Evolutionary conservation across 2,797 vertebrate genomes (phyloP).

Genomic region (Onychomys torridus): DNA sequence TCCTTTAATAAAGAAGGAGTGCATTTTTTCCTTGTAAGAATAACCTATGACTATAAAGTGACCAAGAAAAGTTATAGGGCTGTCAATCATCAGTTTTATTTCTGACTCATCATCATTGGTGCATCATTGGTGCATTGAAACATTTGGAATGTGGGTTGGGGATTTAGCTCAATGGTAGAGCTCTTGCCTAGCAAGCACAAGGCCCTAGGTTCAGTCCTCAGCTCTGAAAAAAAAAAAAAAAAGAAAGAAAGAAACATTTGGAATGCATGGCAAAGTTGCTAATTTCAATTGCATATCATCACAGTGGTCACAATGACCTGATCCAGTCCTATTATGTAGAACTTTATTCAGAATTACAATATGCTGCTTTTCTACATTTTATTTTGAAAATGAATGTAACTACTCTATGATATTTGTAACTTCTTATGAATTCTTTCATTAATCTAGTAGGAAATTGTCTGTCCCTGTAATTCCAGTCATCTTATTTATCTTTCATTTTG

Average conservation of each 20-base stretch:
- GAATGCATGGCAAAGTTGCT: not conserved
- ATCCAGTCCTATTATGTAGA: not conserved
- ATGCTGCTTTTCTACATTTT: not conserved
- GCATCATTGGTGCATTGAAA: not conserved
- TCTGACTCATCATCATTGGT: not conserved
- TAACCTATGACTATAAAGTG: not conserved
- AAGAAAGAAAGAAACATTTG: not conserved
- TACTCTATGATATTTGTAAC: not conserved
- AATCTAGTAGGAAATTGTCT: not conserved
- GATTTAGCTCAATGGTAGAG: too few species aligned
- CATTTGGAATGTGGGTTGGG: constrained; percentile 4
- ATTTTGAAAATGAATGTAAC: not conserved
- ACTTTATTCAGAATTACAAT: not conserved
- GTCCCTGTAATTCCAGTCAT: not conserved
- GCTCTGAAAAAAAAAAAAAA: too few species aligned
- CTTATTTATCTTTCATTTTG: not conserved
- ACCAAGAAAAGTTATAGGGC: not conserved
- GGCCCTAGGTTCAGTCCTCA: too few species aligned
- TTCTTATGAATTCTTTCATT: not conserved
- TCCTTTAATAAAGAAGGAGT: not conserved
- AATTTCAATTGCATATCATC: not conserved
- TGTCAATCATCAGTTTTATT: not conserved
- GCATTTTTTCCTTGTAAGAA: not conserved
- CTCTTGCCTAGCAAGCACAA: too few species aligned
- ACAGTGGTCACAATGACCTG: not conserved